A percentile compares a stretch with the other conserved stretches of the same genome.
Conservation (phyloP, 2,888 invertebrate genomes). For the Lacanobia oleracea region DNA sequence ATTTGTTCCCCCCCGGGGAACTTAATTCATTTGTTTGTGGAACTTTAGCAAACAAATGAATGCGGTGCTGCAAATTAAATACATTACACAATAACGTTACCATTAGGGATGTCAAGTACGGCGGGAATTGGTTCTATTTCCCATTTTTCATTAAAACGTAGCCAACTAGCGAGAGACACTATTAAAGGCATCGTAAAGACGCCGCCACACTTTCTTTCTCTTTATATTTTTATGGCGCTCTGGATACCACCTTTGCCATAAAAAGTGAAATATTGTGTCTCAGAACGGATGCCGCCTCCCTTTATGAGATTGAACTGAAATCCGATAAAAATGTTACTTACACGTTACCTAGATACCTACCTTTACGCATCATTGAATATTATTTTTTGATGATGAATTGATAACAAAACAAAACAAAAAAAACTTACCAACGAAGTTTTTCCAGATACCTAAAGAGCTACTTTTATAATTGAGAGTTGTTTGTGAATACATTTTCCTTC, state of each 20-base stretch:
- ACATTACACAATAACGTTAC: slow-evolving; percentile 30
- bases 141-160: slow-evolving; percentile 61
- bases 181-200: slow-evolving; percentile 83
- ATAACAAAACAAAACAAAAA: neutral
- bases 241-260: slow-evolving; percentile 87
- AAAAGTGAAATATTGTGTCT: slow-evolving; percentile 89
- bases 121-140: slow-evolving; percentile 14
- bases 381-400: neutral
- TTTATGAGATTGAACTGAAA: slow-evolving; percentile 86
- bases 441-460: too few relatives aligned
- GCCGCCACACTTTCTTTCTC: slow-evolving; percentile 81
- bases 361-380: slow-evolving; percentile 21
- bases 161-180: slow-evolving; percentile 78
- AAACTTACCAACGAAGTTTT: neutral
- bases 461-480: neutral
- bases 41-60: slow-evolving; percentile 52
- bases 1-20: slow-evolving; percentile 52
- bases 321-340: slow-evolving; percentile 77
- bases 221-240: slow-evolving; percentile 85
- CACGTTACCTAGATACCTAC: slow-evolving; percentile 37
- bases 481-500: neutral
- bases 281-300: slow-evolving; percentile 82
- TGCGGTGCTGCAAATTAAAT: slow-evolving; percentile 58
- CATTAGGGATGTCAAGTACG: slow-evolving; percentile 6
- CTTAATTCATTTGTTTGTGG: slow-evolving; percentile 53